These are phyloP conservation scores for Meriones unguiculatus DNA, from an alignment of 2,113 vertebrate species.

Conservation along the genomic window DNA sequence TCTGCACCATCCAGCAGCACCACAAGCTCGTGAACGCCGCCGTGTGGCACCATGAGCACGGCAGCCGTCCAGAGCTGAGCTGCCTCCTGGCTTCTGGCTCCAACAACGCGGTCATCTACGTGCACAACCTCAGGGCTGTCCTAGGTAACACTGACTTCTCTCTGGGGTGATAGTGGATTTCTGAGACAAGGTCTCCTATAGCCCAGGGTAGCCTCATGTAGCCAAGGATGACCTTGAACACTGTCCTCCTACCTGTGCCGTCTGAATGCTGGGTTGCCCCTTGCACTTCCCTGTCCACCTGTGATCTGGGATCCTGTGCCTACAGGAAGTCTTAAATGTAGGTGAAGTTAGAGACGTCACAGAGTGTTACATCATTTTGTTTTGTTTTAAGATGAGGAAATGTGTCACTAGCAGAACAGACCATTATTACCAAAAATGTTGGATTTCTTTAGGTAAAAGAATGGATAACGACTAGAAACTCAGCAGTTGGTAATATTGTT, in stretches of 20 bases:
- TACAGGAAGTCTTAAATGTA: neutral
- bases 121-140: conserved; percentile 91
- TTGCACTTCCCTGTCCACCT: neutral
- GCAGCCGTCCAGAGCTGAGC: conserved; percentile 87
- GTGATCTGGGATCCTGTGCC: neutral
- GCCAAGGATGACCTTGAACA: neutral
- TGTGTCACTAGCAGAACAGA: neutral
- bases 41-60: conserved; percentile 93
- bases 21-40: conserved; percentile 97
- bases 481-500: neutral
- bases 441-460: neutral
- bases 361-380: neutral
- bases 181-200: neutral
- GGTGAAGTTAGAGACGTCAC: neutral
- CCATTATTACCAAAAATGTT: neutral
- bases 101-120: conserved; percentile 93
- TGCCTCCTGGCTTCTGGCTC: conserved; percentile 95
- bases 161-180: neutral
- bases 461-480: neutral
- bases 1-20: conserved; percentile 96
- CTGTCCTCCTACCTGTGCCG: neutral
- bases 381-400: neutral
- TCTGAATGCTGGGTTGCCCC: neutral
- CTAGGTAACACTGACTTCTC: conserved; percentile 86
- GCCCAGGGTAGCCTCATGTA: neutral